Base-by-base conservation (phyloP, 2,888 invertebrate genomes). In the Drosophila stalkeri region DNA sequence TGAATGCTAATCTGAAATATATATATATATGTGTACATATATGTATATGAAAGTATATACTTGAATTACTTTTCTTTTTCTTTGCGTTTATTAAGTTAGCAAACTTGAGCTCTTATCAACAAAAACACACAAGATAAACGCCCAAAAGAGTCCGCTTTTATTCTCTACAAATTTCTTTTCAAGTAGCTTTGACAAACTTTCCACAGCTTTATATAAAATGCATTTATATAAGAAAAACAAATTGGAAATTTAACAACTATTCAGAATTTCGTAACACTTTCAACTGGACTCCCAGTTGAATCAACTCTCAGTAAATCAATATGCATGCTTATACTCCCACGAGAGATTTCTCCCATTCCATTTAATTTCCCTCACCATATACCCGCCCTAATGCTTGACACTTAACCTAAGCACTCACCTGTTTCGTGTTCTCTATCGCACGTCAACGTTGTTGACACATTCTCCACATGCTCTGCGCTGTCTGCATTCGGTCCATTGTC, bases 371-470 rank as follows among this genome's bases (percentile, higher is more conserved):
- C 27, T 27, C 27, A 11, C 14, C 33, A 59, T 46, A 59, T 46
- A 31, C 23, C 20, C 39, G n/a, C 31, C n/a, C 6, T 44, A 43
- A 57, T 37, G 23, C 14, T 14, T 39, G 31, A 18, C 20, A 41
- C 33, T 14, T 47, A 55, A 33, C 61, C 23, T 31, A 37, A n/a
- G 77, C 86, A 84, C 90, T 90, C 69, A 86, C 86, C 86, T 86
- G 86, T 75, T 81, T 86, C 89, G 62, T 85, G 77, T 77, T 82
- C 89, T 77, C 75, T 82, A 71, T 77, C 72, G 56, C 54, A 68
- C 71, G 78, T 31, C 77, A 86, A 66, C 68, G 72, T 68, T 68
- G 84, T 70, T 72, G 84, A 72, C 87, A 77, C 77, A 81, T 76
- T 67, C 77, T 77, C 77, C 64, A 70, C 69, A 49, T 52, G 54